Conservation (phyloP, 2,113 vertebrate genomes). For the Atrichornis clamosus region DNA sequence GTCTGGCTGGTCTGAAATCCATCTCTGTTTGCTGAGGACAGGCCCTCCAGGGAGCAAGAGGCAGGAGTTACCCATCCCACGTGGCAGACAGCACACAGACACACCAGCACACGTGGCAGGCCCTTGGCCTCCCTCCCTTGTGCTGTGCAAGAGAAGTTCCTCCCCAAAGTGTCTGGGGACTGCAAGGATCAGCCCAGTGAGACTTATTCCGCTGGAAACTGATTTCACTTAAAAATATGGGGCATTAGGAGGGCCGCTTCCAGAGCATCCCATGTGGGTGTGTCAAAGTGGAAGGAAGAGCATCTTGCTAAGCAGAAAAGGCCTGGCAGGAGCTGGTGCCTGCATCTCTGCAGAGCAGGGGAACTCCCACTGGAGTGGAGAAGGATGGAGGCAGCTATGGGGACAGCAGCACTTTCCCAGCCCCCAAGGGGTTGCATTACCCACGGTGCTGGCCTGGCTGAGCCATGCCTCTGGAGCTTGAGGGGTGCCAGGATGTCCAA, state of each 20-base stretch:
- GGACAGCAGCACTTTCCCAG: background rate
- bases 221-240: constrained; percentile 49
- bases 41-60: background rate
- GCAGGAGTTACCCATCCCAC: fast-evolving
- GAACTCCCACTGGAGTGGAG: background rate
- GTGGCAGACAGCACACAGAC: background rate
- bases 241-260: constrained; percentile 25
- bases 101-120: background rate
- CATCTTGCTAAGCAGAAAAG: background rate
- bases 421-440: background rate
- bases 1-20: background rate
- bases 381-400: background rate
- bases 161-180: constrained; percentile 6
- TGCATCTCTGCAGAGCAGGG: background rate
- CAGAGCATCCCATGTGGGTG: constrained; percentile 28
- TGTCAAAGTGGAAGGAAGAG: constrained; percentile 29
- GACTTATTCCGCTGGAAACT: constrained; percentile 51
- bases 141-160: constrained; percentile 35
- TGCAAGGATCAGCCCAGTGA: constrained; percentile 45
- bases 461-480: background rate
- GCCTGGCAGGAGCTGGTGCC: background rate
- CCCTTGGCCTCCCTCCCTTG: background rate
- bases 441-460: background rate
- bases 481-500: background rate
- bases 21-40: background rate